A percentile compares a stretch with the other conserved stretches of the same genome.
phyloP scores from a whole-genome alignment of 2,113 vertebrate species.

The Protomyctophum bolini region DNA sequence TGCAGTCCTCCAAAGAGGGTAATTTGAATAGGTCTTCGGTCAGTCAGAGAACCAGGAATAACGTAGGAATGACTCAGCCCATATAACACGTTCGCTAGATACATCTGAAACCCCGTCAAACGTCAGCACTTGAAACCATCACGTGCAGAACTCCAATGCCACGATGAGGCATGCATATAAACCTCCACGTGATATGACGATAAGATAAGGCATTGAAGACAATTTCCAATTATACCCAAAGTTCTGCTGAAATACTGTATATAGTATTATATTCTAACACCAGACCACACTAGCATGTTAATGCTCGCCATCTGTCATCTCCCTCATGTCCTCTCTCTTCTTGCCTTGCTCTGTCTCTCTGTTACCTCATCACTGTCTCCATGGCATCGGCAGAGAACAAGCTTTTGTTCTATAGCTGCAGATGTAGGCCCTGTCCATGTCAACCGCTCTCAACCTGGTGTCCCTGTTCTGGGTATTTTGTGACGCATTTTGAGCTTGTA shows the following conservation, averaged over 20 bases:
- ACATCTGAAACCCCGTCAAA: background rate
- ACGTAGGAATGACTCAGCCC: background rate
- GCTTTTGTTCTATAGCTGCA: constrained; percentile 46
- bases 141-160: background rate
- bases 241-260: too few relatives aligned
- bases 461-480: too few relatives aligned
- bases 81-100: constrained; percentile 3
- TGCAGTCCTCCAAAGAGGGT: constrained; percentile 39
- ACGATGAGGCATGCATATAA: too few relatives aligned
- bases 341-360: background rate
- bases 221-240: too few relatives aligned
- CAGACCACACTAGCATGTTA: background rate
- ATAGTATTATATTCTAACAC: background rate
- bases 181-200: too few relatives aligned
- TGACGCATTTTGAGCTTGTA: too few relatives aligned
- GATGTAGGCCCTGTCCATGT: constrained; percentile 46
- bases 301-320: background rate
- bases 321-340: background rate
- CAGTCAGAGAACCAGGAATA: constrained; percentile 15
- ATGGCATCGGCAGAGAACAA: constrained; percentile 27
- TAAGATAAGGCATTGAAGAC: too few relatives aligned
- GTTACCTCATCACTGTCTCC: constrained; percentile 17
- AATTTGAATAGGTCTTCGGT: constrained; percentile 41
- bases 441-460: too few relatives aligned
- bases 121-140: background rate